Base-by-base conservation (phyloP, 2,113 vertebrate genomes). In the Petrocephalus microphthalmus region DNA sequence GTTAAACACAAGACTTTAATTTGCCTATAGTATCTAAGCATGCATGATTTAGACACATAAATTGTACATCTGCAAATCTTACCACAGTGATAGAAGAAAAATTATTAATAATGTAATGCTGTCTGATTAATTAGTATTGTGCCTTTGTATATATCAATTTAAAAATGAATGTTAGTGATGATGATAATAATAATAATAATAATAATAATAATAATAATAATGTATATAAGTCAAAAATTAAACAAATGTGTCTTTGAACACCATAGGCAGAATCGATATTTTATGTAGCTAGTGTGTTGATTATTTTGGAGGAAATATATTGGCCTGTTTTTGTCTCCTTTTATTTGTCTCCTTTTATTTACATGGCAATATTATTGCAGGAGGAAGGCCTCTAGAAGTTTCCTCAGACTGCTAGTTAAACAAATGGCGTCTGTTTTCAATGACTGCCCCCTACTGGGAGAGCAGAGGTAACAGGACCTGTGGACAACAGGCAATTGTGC, bases 371-470 rank as follows among this genome's bases (percentile, higher is more conserved):
- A 83, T 20, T 13, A 45, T 49, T 45, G 81, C 81, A n/a, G 8
- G 6, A 53, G 47, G 13, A 87, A 78, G 17, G 13, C 49, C 57
- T 67, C 86, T 87, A 45, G 64, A 53, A 53, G 25, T 42, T 78
- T 87, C 67, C 67, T 87, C 47, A 19, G 49, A 20, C 47, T 33
- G 22, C 49, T 8, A 5, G 49, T 49, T 29, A 86, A 20, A 64
- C 54, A 42, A 19, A n/a, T n/a, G 1, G 20, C 20, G 33, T 86
- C 29, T 45, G 54, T 86, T 86, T 86, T 86, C 67, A 51, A 17
- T 87, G 87, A 87, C 87, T 78, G 87, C 87, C 87, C 87, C 67
- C 87, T 87, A 45, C 64, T 87, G 87, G 87, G 25, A 33, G n/a
- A 78, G 87, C 47, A 25, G n/a, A 29, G 15, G 49, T 29, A 71